Base-by-base conservation (phyloP, 2,113 vertebrate species). In the Atlantisia rogersi region DNA sequence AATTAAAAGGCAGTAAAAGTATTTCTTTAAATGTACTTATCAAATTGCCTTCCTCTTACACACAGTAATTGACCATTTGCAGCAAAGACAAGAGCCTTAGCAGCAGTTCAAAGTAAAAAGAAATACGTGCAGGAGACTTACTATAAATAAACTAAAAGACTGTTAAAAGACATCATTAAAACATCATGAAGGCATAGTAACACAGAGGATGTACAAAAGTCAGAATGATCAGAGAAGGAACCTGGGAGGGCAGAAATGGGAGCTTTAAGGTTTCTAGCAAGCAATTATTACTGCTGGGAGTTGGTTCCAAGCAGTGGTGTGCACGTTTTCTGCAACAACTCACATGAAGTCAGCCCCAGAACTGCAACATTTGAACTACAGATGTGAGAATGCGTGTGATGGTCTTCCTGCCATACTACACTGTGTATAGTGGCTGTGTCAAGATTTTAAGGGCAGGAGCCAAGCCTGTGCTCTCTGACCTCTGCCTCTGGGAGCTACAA, bases 1-100 rank as follows among this genome's bases (percentile, higher is more conserved):
- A 96, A 97, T 95, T 96, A 96, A 97, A 89, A 95, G 74, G 70
- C 85, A 95, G 91, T 92, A 91, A 75, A 97, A 96, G 59, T 92
- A 96, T 95, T 95, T 93, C 94, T 84, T 96, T 59, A 96, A 94
- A 96, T 76, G 88, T 76, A 73, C 76, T 94, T 92, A 90, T 81
- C 91, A 96, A 95, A 96, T 86, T 52, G 82, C 35, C 76, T 86
- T 93, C 68, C 75, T 88, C 82, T 73, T 53, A 88, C 52, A 74
- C 37, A 86, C 71, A 84, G 86, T 82, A 91, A 84, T 21, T 65
- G 63, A 94, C 91, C 48, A 78, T 50, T 96, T 92, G 64, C 67
- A 89, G 50, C 62, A 76, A 88, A 84, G 46, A 88, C 95, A 21
- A 62, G 77, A 92, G 71, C 37, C 52, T 75, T 79, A 50, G 75